Base-by-base conservation (phyloP, 2,113 vertebrate genomes). In the Actenoides hombroni region DNA sequence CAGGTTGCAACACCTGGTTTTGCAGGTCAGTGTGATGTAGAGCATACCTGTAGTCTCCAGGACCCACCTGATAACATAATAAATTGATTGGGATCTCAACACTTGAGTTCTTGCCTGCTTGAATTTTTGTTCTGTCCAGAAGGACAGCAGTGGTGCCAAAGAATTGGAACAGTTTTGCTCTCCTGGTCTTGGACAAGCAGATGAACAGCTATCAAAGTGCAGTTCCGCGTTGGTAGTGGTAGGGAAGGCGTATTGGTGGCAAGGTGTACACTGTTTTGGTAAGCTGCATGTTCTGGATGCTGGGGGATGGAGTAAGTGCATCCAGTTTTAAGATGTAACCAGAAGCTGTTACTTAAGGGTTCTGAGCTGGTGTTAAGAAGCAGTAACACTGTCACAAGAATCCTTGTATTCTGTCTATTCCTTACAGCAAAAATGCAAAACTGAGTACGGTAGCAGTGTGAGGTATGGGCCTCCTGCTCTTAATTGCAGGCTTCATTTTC, bases 51-150 rank as follows among this genome's bases (percentile, higher is more conserved):
- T 39, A 44, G 46, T 54, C 61, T 48, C 24, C 3, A 3, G 63
- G 28, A 59, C 26, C 26, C 8, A 49, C 10, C 35, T 44, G 44
- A 19, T 44, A 44, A 44, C 0, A 0, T 70, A 42, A 26, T 19
- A 65, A 37, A 40, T 42, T n/a, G 39, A 31, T 37, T 60, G 71
- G 23, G 9, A 28, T 83, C 48, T 83, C 60, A 79, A 5, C 11
- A 56, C 13, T 9, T 35, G 15, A 18, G 17, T 63, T 1, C 21
- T 80, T 53, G 13, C 7, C 0, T 1, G 39, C 33, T 71, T 89
- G 10, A 17, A 20, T 21, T 86, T 91, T 89, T 37, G 7, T 83
- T 78, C 46, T 1, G 1, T 54, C 19, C 7, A 3, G 54, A 48
- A 42, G 40, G 46, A 17, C 28, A 61, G 26, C 48, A 44, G 26